These are phyloP conservation scores for Esox masquinongy DNA, from an alignment of 2,797 vertebrate genomes.

Conservation along the genomic window DNA sequence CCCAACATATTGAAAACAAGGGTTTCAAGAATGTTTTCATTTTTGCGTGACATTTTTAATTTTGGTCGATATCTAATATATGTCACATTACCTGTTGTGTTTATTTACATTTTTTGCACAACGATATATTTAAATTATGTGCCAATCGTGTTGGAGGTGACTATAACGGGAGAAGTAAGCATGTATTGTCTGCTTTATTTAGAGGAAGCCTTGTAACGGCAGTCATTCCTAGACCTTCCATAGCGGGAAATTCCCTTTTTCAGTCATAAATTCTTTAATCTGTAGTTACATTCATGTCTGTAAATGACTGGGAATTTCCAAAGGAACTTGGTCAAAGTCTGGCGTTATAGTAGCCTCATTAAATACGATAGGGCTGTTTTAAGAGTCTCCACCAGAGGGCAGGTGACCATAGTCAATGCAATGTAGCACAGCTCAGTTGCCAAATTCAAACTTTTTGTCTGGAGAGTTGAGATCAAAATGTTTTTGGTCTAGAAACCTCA, in stretches of 20 bases:
- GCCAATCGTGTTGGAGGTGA: no score
- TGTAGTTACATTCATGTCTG: no score
- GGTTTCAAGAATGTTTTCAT: no score
- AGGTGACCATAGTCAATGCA: neutral
- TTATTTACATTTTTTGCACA: no score
- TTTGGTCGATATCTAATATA: no score
- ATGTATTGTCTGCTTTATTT: neutral
- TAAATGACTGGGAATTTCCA: no score
- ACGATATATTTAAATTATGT: no score
- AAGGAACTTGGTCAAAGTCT: neutral
- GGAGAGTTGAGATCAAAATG: neutral
- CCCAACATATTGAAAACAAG: no score
- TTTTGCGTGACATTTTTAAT: no score
- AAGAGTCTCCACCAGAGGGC: neutral
- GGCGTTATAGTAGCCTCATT: neutral
- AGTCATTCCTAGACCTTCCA: neutral
- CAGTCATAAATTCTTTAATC: neutral
- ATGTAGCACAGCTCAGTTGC: neutral
- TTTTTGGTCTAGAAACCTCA: neutral
- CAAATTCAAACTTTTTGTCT: neutral
- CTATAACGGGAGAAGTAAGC: neutral
- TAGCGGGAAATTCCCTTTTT: neutral
- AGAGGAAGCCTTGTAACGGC: neutral
- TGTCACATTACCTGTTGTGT: no score
- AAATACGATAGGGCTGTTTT: neutral